A percentile compares a stretch with the other conserved stretches of the same genome.
phyloP scores from a whole-genome alignment of 2,797 vertebrate genomes.

The Urocyon cinereoargenteus region DNA sequence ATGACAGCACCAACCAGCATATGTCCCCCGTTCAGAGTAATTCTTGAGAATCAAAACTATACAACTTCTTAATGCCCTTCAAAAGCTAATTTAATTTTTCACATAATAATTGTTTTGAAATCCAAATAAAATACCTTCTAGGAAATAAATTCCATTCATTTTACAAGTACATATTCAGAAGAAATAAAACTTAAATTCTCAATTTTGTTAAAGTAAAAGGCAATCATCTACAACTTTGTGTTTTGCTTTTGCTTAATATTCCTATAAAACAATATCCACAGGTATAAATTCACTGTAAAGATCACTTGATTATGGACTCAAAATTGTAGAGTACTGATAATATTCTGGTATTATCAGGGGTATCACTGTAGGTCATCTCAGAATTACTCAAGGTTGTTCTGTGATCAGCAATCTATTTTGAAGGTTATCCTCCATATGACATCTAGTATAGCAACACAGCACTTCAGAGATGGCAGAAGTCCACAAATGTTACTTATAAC shows the following conservation, averaged over 20 bases:
- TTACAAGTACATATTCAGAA: slow-evolving; percentile 16
- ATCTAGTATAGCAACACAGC: background rate
- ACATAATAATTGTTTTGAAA: background rate
- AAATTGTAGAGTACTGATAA: background rate
- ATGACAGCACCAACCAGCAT: background rate
- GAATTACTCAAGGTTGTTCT: background rate
- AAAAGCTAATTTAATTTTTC: background rate
- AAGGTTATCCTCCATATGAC: background rate
- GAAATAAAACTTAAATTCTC: background rate
- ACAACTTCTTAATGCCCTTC: background rate
- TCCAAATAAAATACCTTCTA: background rate
- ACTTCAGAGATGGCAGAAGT: background rate
- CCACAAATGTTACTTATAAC: background rate
- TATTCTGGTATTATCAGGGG: background rate
- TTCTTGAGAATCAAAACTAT: slow-evolving; percentile 9
- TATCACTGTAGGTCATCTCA: background rate
- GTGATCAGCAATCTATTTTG: background rate
- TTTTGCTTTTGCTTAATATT: background rate
- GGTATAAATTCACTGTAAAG: slow-evolving; percentile 29
- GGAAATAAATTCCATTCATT: background rate
- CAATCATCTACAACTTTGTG: background rate
- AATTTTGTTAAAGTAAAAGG: slow-evolving; percentile 44
- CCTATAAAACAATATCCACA: background rate
- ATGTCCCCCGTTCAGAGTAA: background rate
- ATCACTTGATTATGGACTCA: background rate